phyloP scores from a whole-genome alignment of 2,888 invertebrate genomes.

The Stegophylla sp. region DNA sequence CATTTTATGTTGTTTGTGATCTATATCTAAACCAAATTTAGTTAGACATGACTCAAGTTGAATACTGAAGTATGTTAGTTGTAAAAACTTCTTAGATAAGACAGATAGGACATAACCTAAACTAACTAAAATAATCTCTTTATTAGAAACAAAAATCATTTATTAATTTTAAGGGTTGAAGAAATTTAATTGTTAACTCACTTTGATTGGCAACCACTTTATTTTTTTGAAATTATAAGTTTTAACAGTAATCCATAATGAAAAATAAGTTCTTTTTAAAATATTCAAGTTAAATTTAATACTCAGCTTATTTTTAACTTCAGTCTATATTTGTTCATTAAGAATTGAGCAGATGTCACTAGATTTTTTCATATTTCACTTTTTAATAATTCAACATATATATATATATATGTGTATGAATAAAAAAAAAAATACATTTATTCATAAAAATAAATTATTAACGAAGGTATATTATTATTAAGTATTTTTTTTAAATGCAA shows the following conservation, averaged over 20 bases:
- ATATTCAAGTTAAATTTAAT: not conserved
- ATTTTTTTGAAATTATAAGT: not conserved
- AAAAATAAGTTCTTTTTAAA: not conserved
- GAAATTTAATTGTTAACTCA: not conserved
- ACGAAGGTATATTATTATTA: not conserved
- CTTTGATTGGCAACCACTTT: not conserved
- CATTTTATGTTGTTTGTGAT: no score
- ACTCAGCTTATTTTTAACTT: conserved; percentile 19
- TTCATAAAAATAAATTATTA: not conserved
- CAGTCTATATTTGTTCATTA: conserved; percentile 47
- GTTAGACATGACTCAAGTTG: no score
- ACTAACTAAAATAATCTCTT: no score
- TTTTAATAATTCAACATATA: not conserved
- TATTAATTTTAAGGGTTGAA: not conserved
- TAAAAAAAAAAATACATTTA: not conserved
- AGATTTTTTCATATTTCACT: conserved; percentile 8
- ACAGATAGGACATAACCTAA: no score
- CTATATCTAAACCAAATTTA: no score
- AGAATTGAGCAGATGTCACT: conserved; percentile 47
- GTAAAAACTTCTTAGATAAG: no score
- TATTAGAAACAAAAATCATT: no score
- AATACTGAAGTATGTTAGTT: no score
- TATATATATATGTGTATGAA: no score
- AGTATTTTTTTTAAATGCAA: not conserved
- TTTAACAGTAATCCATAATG: not conserved